phyloP scores from a whole-genome alignment of 2,113 vertebrate species.

The Hippoglossus stenolepis region DNA sequence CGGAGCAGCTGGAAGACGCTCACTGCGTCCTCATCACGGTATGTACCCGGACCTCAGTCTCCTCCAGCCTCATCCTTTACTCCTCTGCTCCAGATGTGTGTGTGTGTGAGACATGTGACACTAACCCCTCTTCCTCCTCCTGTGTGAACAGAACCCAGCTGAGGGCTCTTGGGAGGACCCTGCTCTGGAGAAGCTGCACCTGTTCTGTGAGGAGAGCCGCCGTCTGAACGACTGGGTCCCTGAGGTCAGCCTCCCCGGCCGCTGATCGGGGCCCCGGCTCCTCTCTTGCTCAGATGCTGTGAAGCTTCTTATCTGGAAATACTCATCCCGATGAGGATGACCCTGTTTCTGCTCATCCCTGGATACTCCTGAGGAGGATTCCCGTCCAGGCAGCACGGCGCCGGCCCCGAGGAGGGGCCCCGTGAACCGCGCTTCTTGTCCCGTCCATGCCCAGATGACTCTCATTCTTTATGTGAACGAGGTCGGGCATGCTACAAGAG shows the following conservation, averaged over 20 bases:
- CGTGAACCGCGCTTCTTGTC: constrained; percentile 72
- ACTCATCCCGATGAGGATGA: constrained; percentile 75
- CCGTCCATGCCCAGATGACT: constrained; percentile 83
- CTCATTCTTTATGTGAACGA: constrained; percentile 84
- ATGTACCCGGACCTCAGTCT: constrained; percentile 14
- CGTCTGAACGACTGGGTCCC: constrained; percentile 85
- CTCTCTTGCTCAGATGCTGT: constrained; percentile 57
- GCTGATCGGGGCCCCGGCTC: constrained; percentile 69
- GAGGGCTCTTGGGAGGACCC: constrained; percentile 84
- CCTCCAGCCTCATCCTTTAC: background rate
- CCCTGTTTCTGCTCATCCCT: constrained; percentile 66
- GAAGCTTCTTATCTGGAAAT: constrained; percentile 69
- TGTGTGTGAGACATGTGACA: background rate
- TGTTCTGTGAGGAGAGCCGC: constrained; percentile 85
- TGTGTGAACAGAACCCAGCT: constrained; percentile 75
- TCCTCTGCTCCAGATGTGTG: background rate
- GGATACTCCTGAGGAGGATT: constrained; percentile 83
- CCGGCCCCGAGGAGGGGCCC: constrained; percentile 69
- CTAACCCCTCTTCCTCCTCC: background rate
- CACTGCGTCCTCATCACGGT: constrained; percentile 87
- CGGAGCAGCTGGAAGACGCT: constrained; percentile 75
- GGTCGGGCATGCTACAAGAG: constrained; percentile 80
- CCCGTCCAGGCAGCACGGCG: constrained; percentile 78
- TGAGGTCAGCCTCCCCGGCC: constrained; percentile 81
- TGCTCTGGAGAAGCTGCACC: constrained; percentile 84